These are phyloP conservation scores for Mizuhopecten yessoensis DNA, from an alignment of 1,140 invertebrate genomes.

Conservation along the genomic window DNA sequence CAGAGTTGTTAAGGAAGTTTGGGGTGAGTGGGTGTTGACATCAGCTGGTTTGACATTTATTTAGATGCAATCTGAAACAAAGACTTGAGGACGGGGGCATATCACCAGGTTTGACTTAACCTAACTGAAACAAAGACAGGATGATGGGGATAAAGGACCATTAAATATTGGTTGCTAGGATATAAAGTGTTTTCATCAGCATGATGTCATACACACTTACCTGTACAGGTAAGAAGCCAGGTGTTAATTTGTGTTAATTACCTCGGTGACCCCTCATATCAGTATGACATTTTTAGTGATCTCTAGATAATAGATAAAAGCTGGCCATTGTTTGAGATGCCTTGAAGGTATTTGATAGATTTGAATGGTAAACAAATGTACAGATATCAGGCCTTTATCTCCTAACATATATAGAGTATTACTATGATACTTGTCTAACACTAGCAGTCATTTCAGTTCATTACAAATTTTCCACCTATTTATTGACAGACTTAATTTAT, in stretches of 20 bases:
- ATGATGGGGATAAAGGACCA: background rate
- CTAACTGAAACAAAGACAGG: background rate
- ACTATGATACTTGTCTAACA: conserved; percentile 22
- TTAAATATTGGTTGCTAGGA: conserved; percentile 25
- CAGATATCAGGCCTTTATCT: background rate
- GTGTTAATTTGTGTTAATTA: conserved; percentile 40
- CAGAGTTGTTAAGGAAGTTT: no score
- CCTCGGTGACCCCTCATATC: background rate
- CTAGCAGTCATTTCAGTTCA: background rate
- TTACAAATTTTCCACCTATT: background rate
- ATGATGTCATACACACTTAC: conserved; percentile 23
- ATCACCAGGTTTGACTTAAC: no score
- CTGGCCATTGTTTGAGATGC: background rate
- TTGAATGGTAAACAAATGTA: background rate
- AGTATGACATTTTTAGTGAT: conserved; percentile 11
- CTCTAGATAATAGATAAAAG: background rate
- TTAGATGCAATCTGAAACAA: background rate
- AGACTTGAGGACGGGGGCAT: background rate
- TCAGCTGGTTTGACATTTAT: background rate
- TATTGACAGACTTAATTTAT: background rate
- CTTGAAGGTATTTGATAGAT: background rate
- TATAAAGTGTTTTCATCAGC: conserved; percentile 21
- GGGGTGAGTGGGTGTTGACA: background rate
- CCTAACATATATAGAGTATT: background rate
- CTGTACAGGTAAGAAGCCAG: conserved; percentile 31